These are phyloP conservation scores for Bos taurus DNA, from an alignment of 2,113 vertebrate genomes.

Conservation along the genomic window ARS-UCD2.0 NC_037334.1:35506001-35506500, in stretches of 20 bases:
- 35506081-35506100: fast-evolving
- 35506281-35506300: neutral
- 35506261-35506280: fast-evolving
- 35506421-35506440: neutral
- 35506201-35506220: neutral
- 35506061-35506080: neutral
- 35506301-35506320: neutral
- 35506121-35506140: neutral
- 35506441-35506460: neutral
- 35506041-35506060: neutral
- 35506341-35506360: neutral
- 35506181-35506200: neutral
- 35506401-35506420: neutral
- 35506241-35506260: neutral
- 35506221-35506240: neutral
- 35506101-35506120: neutral
- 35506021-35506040: neutral
- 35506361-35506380: neutral
- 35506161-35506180: neutral
- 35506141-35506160: neutral
- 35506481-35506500: neutral
- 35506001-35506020: neutral
- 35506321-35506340: neutral
- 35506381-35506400: neutral
- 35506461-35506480: neutral